Evolutionary conservation across 1,140 invertebrate genomes (phyloP), one percentile per base, ranked within the genome.

Genomic region (Meloidogyne hapla): DNA sequence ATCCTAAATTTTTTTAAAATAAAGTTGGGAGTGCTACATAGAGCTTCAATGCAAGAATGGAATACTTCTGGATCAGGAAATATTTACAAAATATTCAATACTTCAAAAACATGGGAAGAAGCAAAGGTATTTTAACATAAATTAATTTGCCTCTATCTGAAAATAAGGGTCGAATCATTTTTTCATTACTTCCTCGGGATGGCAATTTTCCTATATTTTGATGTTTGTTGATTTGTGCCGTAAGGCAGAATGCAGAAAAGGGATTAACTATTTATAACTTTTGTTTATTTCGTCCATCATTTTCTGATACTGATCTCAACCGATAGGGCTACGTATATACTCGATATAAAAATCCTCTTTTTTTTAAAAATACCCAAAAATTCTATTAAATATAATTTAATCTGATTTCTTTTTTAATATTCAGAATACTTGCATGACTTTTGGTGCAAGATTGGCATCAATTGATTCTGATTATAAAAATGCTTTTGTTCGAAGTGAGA

Each of bases 11-110:
- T 15, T 42, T 56, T 33, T 40, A 6, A 9, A 56, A 70, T 26
- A 56, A 26, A 70, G 69, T 33, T 70, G 21, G 28, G 56, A 42
- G 9, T 48, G 33, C 18, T 80, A 12, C 40, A 61, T n/a, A 0
- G 48, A 15, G 40, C 56, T 21, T 40, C 21, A 18, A 71, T 70
- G 56, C 45, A 65, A 18, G 76, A 77, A 25, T 77, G 76, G 76
- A 80, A 70, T 65, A 56, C 21, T 28, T 67, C 74, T 23, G 77
- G 71, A 23, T 80, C 40, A 13, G 76, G 76, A 15, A 45, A 40
- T 38, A 38, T 77, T 33, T 77, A 77, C 77, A 77, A 77, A 69
- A 69, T 77, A 33, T 77, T 77, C 77, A 78, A 23, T 28, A 64
- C 62, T 21, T 38, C 75, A 13, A 77, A 77, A 45, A 77, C 23